Evolutionary conservation across 2,888 invertebrate species (phyloP).

Genomic region (Eilema sororculum): DNA sequence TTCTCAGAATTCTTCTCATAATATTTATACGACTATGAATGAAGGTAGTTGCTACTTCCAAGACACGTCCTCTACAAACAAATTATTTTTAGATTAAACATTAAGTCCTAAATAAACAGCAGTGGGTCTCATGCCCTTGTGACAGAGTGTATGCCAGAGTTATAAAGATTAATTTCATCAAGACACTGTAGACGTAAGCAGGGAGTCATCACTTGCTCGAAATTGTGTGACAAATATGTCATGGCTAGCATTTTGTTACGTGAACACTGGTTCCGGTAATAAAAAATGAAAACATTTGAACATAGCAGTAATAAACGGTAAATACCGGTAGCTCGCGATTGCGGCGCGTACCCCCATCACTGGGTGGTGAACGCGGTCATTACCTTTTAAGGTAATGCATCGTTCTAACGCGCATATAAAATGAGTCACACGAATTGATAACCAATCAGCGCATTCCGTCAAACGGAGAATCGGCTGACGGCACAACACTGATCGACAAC

Average conservation of each 20-base stretch:
- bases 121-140: slow-evolving; percentile 27
- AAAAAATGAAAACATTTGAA: too few relatives aligned
- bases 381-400: too few relatives aligned
- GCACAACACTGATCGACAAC: too few relatives aligned
- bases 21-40: slow-evolving; percentile 6
- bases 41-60: slow-evolving; percentile 12
- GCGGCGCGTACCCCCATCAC: too few relatives aligned
- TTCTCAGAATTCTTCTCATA: background rate
- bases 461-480: too few relatives aligned
- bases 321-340: too few relatives aligned
- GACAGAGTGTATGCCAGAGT: background rate
- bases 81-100: slow-evolving; percentile 38
- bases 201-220: background rate
- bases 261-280: too few relatives aligned
- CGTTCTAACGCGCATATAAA: too few relatives aligned
- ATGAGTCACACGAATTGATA: too few relatives aligned
- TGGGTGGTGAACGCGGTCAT: too few relatives aligned
- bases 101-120: slow-evolving; percentile 47
- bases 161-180: background rate
- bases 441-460: too few relatives aligned
- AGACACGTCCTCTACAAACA: slow-evolving; percentile 40
- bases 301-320: too few relatives aligned
- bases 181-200: background rate
- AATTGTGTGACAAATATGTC: background rate
- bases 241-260: background rate